Evolutionary conservation across 2,113 vertebrate species (phyloP).

Genomic region (Pomatostomus ruficeps): DNA sequence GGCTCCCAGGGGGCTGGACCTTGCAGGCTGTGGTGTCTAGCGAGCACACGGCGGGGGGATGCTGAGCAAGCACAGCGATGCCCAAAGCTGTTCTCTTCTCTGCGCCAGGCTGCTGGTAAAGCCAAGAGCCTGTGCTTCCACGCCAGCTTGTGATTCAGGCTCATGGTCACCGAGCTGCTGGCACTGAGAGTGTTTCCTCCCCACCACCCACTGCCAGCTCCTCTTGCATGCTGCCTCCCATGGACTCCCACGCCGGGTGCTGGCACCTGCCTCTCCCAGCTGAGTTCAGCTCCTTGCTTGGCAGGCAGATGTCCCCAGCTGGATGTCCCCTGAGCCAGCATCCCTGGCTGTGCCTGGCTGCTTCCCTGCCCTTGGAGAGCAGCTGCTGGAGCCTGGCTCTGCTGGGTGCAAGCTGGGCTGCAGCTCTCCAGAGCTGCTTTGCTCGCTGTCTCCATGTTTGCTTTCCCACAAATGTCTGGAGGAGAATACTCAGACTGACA

Average conservation of each 20-base stretch:
- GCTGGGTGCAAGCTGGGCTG: neutral
- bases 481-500: neutral
- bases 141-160: neutral
- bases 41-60: fast-evolving
- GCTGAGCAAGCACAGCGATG: neutral
- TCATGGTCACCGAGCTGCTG: neutral
- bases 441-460: fast-evolving
- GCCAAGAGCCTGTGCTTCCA: neutral
- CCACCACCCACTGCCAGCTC: neutral
- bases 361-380: neutral
- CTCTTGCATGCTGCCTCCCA: neutral
- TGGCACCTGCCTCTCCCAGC: slow-evolving; percentile 3
- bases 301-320: neutral
- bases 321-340: neutral
- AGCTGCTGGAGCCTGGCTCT: neutral
- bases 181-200: neutral
- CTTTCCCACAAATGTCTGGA: neutral
- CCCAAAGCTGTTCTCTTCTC: neutral
- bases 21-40: neutral
- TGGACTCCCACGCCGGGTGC: fast-evolving
- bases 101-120: neutral
- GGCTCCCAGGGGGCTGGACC: neutral
- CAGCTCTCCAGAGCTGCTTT: neutral
- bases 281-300: neutral
- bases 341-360: neutral